Conservation (phyloP, 2,888 invertebrate genomes). For the Protophormia terraenovae region DNA sequence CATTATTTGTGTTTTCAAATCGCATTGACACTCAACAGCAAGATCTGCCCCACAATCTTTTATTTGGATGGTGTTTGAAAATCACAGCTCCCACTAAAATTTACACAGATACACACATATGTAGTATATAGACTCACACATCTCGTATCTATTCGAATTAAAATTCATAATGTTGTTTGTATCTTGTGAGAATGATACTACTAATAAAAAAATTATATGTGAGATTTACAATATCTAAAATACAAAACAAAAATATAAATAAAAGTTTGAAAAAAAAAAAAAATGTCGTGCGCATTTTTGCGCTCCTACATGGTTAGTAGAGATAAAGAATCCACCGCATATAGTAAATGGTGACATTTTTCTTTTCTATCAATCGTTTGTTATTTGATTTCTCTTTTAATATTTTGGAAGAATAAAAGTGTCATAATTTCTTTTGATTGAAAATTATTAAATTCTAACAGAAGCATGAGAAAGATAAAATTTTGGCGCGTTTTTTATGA, state of each 20-base stretch:
- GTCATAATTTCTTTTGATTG: constrained; percentile 54
- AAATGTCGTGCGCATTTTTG: constrained; percentile 11
- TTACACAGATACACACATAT: neutral
- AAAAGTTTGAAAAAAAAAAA: neutral
- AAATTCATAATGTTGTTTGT: constrained; percentile 19
- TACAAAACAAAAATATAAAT: neutral
- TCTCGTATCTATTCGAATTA: constrained; percentile 15
- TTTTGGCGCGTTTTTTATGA: constrained; percentile 44
- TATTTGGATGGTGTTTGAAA: constrained; percentile 35
- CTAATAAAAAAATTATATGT: constrained; percentile 10
- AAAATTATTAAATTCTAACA: constrained; percentile 25
- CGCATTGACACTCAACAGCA: neutral
- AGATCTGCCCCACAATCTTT: constrained; percentile 10
- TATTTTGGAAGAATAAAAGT: constrained; percentile 38
- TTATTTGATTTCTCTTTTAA: constrained; percentile 19
- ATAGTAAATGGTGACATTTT: neutral
- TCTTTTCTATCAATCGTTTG: neutral
- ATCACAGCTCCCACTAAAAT: constrained; percentile 52
- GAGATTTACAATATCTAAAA: constrained; percentile 1
- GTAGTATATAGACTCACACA: too few species aligned
- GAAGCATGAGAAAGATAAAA: neutral
- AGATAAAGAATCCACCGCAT: neutral
- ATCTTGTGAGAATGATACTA: constrained; percentile 15
- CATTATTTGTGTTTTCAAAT: constrained; percentile 30
- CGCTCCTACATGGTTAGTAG: neutral